Base-by-base conservation (phyloP, 30 jellyfish, hydroid and myxozoan genomes). In the Aurelia coerulea region DNA sequence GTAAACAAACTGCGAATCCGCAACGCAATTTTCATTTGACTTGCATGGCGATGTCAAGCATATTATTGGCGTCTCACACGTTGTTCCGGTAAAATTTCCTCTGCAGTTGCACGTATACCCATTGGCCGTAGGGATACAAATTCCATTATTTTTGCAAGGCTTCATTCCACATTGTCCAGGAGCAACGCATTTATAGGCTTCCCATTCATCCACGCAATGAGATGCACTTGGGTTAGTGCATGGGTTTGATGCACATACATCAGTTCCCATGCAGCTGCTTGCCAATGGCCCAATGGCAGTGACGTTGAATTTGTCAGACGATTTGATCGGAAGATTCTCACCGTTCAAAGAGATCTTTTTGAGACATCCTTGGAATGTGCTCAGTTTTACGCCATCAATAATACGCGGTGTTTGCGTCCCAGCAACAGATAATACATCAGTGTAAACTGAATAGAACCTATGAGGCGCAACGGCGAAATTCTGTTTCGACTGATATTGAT, bases 191-290 rank as follows among this genome's bases (percentile, higher is more conserved):
- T 51, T 19, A 59, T 56, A 91, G 6, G 81, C 80, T 51, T 81
- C 96, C 98, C 96, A 91, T 6, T 29, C 63, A 62, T 91, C 93
- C 23, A 91, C 65, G 65, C 98, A 91, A 59, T 91, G 79, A 0
- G 88, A 81, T 71, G 19, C 11, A 23, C 51, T 73, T 73, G 87
- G 87, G 34, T 72, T 84, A 19, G n/a, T 52, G 76, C 98, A 91
- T 2, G 98, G 98, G 37, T 82, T 80, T 19, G 87, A 65, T 5
- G 82, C 81, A 59, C 98, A 91, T 5, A 91, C 96, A 33, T 85
- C 92, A 4, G 88, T 74, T 6, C 96, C 91, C 15, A 51, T 77
- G 41, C 98, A 91, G 74, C 88, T 85, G 18, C 37, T 58, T 9
- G 73, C 11, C 18, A 75, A 56, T 13, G 86, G 67, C 1, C 88